Percentiles rank a stretch among this genome's conserved stretches.
Evolutionary conservation across 2,113 vertebrate genomes (phyloP).

Genomic region (Tetrao urogallus): DNA sequence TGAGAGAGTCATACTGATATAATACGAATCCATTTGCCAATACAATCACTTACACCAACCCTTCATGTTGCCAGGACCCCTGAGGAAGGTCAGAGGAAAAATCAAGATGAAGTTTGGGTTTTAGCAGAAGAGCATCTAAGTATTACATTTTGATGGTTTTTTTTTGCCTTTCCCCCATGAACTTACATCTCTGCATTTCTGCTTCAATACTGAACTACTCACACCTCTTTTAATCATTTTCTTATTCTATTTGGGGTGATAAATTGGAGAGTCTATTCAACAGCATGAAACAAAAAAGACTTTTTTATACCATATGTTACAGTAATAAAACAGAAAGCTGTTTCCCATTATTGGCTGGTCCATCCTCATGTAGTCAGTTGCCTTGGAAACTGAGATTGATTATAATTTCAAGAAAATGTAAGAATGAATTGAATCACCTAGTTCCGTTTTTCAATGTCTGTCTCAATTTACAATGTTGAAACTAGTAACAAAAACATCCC

Average conservation of each 20-base stretch:
- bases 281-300: slow-evolving; percentile 10
- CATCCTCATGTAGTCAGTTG: slow-evolving; percentile 43
- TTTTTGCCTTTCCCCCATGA: not conserved
- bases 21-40: not conserved
- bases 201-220: not conserved
- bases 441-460: not conserved
- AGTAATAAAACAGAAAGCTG: slow-evolving; percentile 59
- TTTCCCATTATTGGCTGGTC: slow-evolving; percentile 60
- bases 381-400: slow-evolving; percentile 49
- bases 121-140: not conserved
- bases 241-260: slow-evolving; percentile 23
- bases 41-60: not conserved
- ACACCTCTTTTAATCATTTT: slow-evolving; percentile 32
- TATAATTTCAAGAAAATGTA: slow-evolving; percentile 53
- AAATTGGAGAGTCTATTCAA: slow-evolving; percentile 19
- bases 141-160: not conserved
- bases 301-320: slow-evolving; percentile 47
- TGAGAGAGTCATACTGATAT: not conserved
- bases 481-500: slow-evolving; percentile 2
- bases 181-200: not conserved
- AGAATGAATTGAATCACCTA: slow-evolving; percentile 37
- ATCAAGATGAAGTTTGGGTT: not conserved
- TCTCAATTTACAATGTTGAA: slow-evolving; percentile 40
- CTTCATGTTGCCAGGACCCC: not conserved
- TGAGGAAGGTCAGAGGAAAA: slow-evolving; percentile 22